These are phyloP conservation scores for Muscicapa comitata DNA, from an alignment of 2,797 vertebrate species.

Conservation along the genomic window DNA sequence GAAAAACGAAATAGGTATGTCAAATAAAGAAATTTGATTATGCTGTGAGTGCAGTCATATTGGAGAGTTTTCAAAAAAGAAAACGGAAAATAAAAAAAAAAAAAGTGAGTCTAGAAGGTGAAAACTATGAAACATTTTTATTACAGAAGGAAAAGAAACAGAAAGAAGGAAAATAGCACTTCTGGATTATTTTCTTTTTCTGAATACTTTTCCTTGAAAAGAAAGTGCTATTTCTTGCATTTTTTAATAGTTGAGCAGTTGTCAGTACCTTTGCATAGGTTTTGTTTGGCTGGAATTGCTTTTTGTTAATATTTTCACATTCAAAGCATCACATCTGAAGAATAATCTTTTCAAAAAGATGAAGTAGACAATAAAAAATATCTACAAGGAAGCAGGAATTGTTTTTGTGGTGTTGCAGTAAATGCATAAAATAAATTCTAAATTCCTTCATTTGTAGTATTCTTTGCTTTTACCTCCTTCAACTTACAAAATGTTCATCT, in stretches of 20 bases:
- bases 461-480: neutral
- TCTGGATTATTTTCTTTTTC: neutral
- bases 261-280: neutral
- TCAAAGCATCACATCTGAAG: neutral
- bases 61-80: neutral
- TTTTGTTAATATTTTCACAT: neutral
- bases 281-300: neutral
- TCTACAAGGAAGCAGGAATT: neutral
- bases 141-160: neutral
- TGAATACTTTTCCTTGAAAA: neutral
- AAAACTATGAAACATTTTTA: neutral
- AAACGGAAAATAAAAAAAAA: neutral
- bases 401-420: neutral
- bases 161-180: neutral
- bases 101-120: rapidly evolving
- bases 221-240: neutral
- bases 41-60: neutral
- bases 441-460: neutral
- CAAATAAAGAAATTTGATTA: neutral
- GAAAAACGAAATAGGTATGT: neutral
- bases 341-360: neutral
- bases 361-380: neutral
- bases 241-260: neutral
- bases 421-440: neutral
- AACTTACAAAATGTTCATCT: neutral